Conservation (phyloP, 2,113 vertebrate species). For the Muscicapa adusta region DNA sequence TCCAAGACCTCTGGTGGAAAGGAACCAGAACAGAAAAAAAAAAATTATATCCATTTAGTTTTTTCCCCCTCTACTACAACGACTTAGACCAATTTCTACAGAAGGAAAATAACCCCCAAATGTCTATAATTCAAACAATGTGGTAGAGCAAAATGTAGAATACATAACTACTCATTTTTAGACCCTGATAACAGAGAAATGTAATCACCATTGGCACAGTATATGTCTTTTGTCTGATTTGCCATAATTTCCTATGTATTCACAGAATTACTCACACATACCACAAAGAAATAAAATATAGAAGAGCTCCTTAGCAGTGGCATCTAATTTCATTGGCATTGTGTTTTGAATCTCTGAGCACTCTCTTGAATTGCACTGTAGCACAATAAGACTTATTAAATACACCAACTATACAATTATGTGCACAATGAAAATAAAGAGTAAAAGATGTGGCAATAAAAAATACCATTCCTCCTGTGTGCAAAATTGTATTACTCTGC, state of each 20-base stretch:
- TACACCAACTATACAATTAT: background rate
- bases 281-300: background rate
- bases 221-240: background rate
- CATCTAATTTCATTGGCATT: background rate
- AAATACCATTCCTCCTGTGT: background rate
- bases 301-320: background rate
- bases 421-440: background rate
- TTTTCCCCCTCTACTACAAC: background rate
- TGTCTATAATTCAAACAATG: background rate
- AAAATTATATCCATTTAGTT: background rate
- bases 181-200: background rate
- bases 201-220: background rate
- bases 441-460: background rate
- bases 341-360: background rate
- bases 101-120: background rate
- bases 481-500: background rate
- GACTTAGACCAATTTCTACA: background rate
- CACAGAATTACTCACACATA: background rate
- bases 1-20: background rate
- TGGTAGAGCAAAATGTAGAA: background rate
- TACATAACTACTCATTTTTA: background rate
- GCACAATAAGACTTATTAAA: background rate
- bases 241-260: background rate
- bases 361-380: background rate
- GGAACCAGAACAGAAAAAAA: background rate